Evolutionary conservation across 2,113 vertebrate species (phyloP).

Genomic region (Misgurnus anguillicaudatus): DNA sequence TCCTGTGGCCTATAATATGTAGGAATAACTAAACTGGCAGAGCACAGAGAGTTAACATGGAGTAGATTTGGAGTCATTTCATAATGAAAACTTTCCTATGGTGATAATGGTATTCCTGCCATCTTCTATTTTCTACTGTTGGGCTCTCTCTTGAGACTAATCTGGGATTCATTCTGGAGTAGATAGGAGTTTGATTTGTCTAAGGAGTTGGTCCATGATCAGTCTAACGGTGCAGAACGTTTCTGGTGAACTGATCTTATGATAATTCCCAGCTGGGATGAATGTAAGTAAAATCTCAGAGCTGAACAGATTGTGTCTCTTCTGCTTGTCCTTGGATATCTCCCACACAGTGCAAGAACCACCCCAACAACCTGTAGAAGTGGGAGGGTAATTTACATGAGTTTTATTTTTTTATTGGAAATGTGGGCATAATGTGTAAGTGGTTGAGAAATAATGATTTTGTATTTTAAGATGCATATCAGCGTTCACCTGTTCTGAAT

Average conservation of each 20-base stretch:
- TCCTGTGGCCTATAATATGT: not conserved
- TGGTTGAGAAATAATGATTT: not conserved
- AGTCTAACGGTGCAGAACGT: slow-evolving; percentile 39
- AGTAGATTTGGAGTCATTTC: slow-evolving; percentile 6
- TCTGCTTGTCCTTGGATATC: slow-evolving; percentile 27
- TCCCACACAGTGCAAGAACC: slow-evolving; percentile 17
- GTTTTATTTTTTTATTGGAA: not conserved
- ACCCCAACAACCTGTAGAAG: slow-evolving; percentile 1
- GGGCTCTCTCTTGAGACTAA: slow-evolving; percentile 22
- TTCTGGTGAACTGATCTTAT: slow-evolving; percentile 36
- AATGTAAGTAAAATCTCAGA: slow-evolving; percentile 8
- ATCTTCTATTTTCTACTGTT: not conserved
- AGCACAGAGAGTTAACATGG: slow-evolving; percentile 6
- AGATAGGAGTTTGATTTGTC: slow-evolving; percentile 40
- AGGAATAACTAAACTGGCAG: not conserved
- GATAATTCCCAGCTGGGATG: slow-evolving; percentile 20
- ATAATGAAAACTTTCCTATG: not conserved
- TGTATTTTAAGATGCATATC: not conserved
- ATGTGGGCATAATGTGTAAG: slow-evolving; percentile 1
- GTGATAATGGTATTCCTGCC: slow-evolving; percentile 4
- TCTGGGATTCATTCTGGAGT: slow-evolving; percentile 27
- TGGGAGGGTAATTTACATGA: slow-evolving; percentile 3
- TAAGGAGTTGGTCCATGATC: slow-evolving; percentile 40
- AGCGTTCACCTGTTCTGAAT: not conserved
- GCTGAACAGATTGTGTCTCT: slow-evolving; percentile 26